A percentile compares a stretch with the other conserved stretches of the same genome.
phyloP scores from a whole-genome alignment of 2,888 invertebrate genomes.

The Anarsia innoxiella region DNA sequence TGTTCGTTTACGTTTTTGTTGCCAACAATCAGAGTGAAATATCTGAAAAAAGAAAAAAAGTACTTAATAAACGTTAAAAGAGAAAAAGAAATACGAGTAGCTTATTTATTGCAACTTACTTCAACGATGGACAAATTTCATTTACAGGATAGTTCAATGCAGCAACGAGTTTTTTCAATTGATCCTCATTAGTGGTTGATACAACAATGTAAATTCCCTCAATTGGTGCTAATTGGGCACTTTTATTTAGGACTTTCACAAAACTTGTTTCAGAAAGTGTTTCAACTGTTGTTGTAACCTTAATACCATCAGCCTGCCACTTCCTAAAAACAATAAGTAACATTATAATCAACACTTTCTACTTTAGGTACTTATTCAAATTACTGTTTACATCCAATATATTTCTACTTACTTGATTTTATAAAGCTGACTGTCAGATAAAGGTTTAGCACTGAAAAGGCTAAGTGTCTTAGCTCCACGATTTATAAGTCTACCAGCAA shows the following conservation, averaged over 20 bases:
- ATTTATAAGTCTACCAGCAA: neutral
- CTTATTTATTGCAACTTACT: neutral
- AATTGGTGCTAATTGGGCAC: neutral
- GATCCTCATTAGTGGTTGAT: neutral
- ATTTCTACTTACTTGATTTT: neutral
- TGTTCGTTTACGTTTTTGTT: neutral
- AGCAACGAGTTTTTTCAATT: neutral
- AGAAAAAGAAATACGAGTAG: neutral
- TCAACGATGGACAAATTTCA: neutral
- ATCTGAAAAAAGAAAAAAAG: neutral
- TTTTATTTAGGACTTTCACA: neutral
- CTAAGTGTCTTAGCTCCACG: neutral
- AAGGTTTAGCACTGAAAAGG: neutral
- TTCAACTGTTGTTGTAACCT: neutral
- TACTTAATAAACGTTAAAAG: neutral
- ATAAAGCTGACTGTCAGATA: neutral
- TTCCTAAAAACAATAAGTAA: neutral
- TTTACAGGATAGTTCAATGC: neutral
- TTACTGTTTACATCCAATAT: no score
- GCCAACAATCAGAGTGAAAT: neutral
- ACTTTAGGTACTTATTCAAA: no score
- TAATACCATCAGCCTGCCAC: neutral
- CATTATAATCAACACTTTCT: neutral
- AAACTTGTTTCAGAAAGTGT: neutral
- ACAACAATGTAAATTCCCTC: neutral